Percentiles rank a stretch among this genome's conserved stretches.
Conservation (phyloP, 2,888 invertebrate species). For the Melanotus villosus region DNA sequence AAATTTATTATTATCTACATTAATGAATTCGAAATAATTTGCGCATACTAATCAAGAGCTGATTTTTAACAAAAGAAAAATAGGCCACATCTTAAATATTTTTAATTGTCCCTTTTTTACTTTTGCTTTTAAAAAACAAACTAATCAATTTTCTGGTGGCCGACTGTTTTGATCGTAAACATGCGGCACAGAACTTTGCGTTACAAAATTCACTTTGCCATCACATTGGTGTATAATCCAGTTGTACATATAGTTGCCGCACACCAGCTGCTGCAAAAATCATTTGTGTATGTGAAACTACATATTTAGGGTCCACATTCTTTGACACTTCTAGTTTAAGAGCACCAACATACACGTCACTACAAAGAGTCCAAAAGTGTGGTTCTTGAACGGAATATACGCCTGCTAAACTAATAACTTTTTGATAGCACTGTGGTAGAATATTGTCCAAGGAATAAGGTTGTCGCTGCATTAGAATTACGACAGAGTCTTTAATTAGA, state of each 20-base stretch:
- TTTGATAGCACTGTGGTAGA: conserved; percentile 90
- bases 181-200: conserved; percentile 52
- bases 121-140: conserved; percentile 45
- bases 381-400: conserved; percentile 97
- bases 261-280: conserved; percentile 95
- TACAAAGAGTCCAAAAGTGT: conserved; percentile 98
- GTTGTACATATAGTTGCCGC: conserved; percentile 91
- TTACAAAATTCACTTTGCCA: conserved; percentile 51
- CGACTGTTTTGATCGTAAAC: conserved; percentile 51
- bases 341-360: conserved; percentile 93
- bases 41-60: too few relatives aligned
- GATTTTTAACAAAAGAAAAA: neutral
- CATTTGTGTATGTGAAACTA: conserved; percentile 92
- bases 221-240: conserved; percentile 90
- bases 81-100: conserved; percentile 27
- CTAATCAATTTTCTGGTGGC: conserved; percentile 49
- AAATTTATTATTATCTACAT: too few relatives aligned
- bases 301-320: conserved; percentile 94
- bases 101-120: conserved; percentile 33
- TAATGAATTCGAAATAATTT: too few relatives aligned
- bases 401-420: conserved; percentile 91
- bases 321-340: conserved; percentile 95
- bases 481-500: conserved; percentile 88
- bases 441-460: conserved; percentile 86
- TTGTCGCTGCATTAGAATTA: conserved; percentile 95